Base-by-base conservation (phyloP, 2,888 invertebrate genomes). In the Tipula helvola region DNA sequence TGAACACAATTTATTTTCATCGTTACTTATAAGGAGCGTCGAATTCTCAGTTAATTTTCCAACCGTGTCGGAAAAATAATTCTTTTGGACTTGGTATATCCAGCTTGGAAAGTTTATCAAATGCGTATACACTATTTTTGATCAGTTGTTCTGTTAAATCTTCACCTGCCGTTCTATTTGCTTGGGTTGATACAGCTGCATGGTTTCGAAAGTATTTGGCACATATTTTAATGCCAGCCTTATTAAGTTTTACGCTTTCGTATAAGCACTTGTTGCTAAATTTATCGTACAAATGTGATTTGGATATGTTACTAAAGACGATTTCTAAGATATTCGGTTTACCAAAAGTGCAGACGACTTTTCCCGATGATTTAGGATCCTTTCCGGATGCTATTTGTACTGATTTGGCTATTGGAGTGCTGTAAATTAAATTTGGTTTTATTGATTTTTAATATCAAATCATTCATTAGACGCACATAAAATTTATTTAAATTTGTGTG, bases 21-120 rank as follows among this genome's bases (percentile, higher is more conserved):
- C 88, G 0, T 93, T 92, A 7, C 95, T 95, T 90, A 96, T 95
- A 8, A 97, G 92, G 47, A 95, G 90, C 1, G 95, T 93, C 36
- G 96, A 95, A 88, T 94, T 93, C 0, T 93, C 91, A 90, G 96
- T 96, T 39, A 97, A 92, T 87, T 95, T 94, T 0, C 95, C 95
- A 88, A 95, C 94, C 0, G 94, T 94, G 89, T 97, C 96, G 89
- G 95, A 95, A 90, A 88, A 90, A 90, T 1, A 91, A 89, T n/a
- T 88, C 87, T 86, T 90, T 89, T 87, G 90, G 89, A 36, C 90
- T 89, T 52, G 90, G 89, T 4, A 89, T 89, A 87, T 91, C 90
- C 87, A 90, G 90, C 86, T 91, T 90, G 87, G 89, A 89, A 87
- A 91, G 89, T 87, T 90, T 90, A 88, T 90, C 90, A 28, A 71